phyloP scores from a whole-genome alignment of 1,140 invertebrate genomes.

The Drosophila sproati region DNA sequence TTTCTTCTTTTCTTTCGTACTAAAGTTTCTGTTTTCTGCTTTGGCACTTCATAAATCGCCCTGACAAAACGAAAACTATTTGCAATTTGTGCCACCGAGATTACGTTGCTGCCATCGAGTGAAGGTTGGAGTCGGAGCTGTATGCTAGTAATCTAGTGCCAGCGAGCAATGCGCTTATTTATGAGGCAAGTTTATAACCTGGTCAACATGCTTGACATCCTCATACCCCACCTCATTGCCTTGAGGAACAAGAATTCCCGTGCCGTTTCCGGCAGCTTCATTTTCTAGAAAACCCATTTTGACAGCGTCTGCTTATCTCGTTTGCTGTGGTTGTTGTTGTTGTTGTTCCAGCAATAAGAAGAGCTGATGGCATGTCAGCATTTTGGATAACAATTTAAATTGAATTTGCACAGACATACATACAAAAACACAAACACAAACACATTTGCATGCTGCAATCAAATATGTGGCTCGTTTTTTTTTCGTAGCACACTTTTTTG shows the following conservation, averaged over 20 bases:
- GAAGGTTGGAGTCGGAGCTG: neutral
- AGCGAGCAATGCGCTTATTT: conserved; percentile 48
- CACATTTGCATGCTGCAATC: conserved; percentile 12
- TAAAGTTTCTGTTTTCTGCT: conserved; percentile 20
- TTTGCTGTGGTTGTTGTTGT: neutral
- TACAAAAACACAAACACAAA: conserved; percentile 3
- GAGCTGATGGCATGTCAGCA: conserved; percentile 55
- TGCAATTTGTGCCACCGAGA: conserved; percentile 39
- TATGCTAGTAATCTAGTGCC: conserved; percentile 29
- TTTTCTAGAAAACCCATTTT: conserved; percentile 29
- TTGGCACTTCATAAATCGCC: conserved; percentile 33
- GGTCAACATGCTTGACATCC: conserved; percentile 10
- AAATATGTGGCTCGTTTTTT: conserved; percentile 36
- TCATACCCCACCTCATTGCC: neutral
- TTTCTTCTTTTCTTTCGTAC: neutral
- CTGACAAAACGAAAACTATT: conserved; percentile 43
- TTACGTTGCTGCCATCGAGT: conserved; percentile 1
- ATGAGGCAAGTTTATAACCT: conserved; percentile 39
- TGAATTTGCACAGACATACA: conserved; percentile 41
- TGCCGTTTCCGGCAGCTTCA: conserved; percentile 9
- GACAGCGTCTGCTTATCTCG: conserved; percentile 26
- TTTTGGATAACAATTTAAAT: conserved; percentile 65
- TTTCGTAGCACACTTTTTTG: conserved; percentile 60
- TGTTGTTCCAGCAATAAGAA: conserved; percentile 35
- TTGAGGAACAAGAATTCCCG: conserved; percentile 7